A percentile compares a stretch with the other conserved stretches of the same genome.
Conservation (phyloP, 2,888 invertebrate species). For the Alsophila aescularia region DNA sequence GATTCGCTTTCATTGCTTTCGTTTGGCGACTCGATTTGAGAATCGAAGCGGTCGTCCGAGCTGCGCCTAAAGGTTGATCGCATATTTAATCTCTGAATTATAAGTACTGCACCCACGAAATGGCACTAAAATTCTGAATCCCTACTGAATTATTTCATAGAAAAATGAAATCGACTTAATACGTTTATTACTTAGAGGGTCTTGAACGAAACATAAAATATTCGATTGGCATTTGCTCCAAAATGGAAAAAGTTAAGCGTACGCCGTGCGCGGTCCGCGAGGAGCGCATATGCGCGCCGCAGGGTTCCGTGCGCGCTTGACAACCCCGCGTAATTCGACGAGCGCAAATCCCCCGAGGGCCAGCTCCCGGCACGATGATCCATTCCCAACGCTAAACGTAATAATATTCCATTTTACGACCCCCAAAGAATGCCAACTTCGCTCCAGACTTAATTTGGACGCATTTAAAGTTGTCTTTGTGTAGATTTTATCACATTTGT, state of each 20-base stretch:
- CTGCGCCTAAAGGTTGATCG: not conserved
- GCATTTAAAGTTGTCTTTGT: slow-evolving; percentile 46
- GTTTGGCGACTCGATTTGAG: slow-evolving; percentile 14
- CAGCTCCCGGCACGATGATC: slow-evolving; percentile 60
- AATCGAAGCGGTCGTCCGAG: slow-evolving; percentile 2
- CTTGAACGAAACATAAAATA: not conserved
- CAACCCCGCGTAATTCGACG: slow-evolving; percentile 59
- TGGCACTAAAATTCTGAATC: no score
- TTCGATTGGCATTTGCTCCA: slow-evolving; percentile 6
- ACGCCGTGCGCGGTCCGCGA: slow-evolving; percentile 6
- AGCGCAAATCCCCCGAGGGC: slow-evolving; percentile 62
- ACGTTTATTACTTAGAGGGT: no score
- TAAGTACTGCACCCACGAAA: no score
- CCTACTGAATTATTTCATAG: no score
- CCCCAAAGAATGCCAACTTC: slow-evolving; percentile 51
- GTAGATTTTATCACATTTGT: slow-evolving; percentile 35
- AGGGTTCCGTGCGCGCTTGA: slow-evolving; percentile 52
- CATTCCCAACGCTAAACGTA: slow-evolving; percentile 70
- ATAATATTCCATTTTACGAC: slow-evolving; percentile 69
- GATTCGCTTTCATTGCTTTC: slow-evolving; percentile 40
- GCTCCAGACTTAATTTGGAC: slow-evolving; percentile 47
- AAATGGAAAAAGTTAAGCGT: slow-evolving; percentile 6
- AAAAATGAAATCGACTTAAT: no score
- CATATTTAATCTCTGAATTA: no score
- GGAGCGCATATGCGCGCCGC: slow-evolving; percentile 60